These are phyloP conservation scores for Brachynemurus nebulosus DNA, from an alignment of 2,888 invertebrate species.

Conservation along the genomic window DNA sequence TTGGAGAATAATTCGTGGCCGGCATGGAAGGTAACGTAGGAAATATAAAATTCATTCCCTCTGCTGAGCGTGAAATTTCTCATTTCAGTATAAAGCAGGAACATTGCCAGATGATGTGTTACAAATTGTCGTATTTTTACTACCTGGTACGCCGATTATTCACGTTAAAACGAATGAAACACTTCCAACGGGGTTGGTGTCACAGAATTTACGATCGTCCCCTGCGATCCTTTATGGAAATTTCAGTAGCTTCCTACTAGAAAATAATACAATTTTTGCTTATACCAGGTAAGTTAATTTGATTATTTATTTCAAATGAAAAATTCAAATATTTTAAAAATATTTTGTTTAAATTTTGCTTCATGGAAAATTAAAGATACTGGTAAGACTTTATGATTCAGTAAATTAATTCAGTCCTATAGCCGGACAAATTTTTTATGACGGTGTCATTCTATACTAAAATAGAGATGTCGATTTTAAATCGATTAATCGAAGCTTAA, in stretches of 20 bases:
- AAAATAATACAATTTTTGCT: constrained; percentile 43
- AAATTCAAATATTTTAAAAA: neutral
- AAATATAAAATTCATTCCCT: constrained; percentile 6
- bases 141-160: constrained; percentile 59
- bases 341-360: no score
- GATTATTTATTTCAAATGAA: neutral
- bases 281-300: constrained; percentile 48
- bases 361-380: no score
- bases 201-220: constrained; percentile 32
- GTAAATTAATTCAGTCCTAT: no score
- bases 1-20: constrained; percentile 32
- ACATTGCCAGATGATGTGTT: constrained; percentile 31
- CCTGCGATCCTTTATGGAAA: constrained; percentile 52
- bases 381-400: no score
- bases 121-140: constrained; percentile 55
- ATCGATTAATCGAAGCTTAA: no score
- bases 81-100: constrained; percentile 13
- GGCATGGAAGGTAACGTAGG: constrained; percentile 32
- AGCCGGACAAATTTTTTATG: no score
- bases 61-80: constrained; percentile 5
- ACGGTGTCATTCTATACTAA: no score
- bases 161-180: constrained; percentile 15
- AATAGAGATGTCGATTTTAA: no score
- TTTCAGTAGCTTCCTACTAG: constrained; percentile 31
- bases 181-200: neutral